Evolutionary conservation across 2,888 invertebrate species (phyloP).

Genomic region (Cremastobaeus sp.): DNA sequence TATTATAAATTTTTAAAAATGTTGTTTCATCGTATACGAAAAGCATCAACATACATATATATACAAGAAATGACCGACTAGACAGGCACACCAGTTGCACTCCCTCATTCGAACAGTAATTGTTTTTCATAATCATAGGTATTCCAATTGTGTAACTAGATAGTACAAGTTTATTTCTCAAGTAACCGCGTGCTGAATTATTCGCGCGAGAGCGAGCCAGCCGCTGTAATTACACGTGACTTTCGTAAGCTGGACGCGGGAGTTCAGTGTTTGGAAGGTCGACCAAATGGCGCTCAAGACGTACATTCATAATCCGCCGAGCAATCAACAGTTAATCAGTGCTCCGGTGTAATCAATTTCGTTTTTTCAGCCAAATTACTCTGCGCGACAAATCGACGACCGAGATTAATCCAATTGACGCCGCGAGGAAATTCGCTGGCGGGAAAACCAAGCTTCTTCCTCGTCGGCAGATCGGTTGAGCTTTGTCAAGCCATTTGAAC

Average conservation of each 20-base stretch:
- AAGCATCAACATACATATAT: slow-evolving; percentile 5
- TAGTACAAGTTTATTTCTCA: slow-evolving; percentile 28
- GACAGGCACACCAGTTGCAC: too few relatives aligned
- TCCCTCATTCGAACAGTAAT: slow-evolving; percentile 11
- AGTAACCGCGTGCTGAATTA: slow-evolving; percentile 48
- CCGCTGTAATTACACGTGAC: slow-evolving; percentile 50
- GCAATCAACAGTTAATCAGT: slow-evolving; percentile 49
- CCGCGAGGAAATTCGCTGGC: slow-evolving; percentile 12
- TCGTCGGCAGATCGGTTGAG: neutral
- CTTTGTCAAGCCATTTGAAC: neutral
- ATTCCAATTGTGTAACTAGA: slow-evolving; percentile 39
- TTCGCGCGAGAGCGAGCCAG: slow-evolving; percentile 33
- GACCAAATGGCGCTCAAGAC: slow-evolving; percentile 19
- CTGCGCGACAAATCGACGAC: slow-evolving; percentile 19
- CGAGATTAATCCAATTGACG: slow-evolving; percentile 20
- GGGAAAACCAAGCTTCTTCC: too few relatives aligned
- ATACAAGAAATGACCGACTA: slow-evolving; percentile 14
- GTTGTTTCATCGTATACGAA: too few relatives aligned
- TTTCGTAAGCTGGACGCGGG: slow-evolving; percentile 47
- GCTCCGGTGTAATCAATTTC: slow-evolving; percentile 40
- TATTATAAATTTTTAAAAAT: too few relatives aligned
- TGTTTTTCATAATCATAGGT: slow-evolving; percentile 33
- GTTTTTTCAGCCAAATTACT: slow-evolving; percentile 12
- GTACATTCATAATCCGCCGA: slow-evolving; percentile 34
- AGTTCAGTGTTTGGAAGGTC: slow-evolving; percentile 41